Evolutionary conservation across 2,113 vertebrate species (phyloP), one percentile per base, ranked within the genome.

Genomic region (Pyrgilauda ruficollis): DNA sequence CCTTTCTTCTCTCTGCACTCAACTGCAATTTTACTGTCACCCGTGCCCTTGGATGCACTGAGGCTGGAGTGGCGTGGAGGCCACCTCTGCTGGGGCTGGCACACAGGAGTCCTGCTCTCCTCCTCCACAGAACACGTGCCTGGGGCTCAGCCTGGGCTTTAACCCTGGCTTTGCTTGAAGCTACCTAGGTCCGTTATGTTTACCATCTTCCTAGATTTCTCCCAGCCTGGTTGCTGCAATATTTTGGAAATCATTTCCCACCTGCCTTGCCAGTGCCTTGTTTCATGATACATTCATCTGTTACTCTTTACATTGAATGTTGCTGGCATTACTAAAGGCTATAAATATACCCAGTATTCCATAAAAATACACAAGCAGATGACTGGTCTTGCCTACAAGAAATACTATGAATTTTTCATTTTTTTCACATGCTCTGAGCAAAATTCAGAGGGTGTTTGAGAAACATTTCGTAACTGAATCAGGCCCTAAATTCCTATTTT

Each of bases 401-500:
- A 90, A 93, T 74, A 78, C 64, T 74, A 96, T 96, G 94, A 91
- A 96, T 91, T 94, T 95, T 91, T 90, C 78, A 72, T 93, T 94
- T 94, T 69, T 77, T 89, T 87, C 93, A 95, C 53, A 89, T 55
- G 52, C 84, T 95, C 89, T 55, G 58, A 76, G 89, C 69, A 89
- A 90, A 79, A 93, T 90, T 76, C 90, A 93, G 83, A 77, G 77
- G n/a, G 62, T 91, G 83, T 80, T 93, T 47, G 22, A 92, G 90
- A 80, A 95, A 91, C 30, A 37, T 72, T 67, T 87, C 41, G 7
- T 53, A 84, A 88, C 31, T 1, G 4, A 86, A 75, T 72, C 0
- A 0, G 17, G 90, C 81, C 86, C 92, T 91, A 95, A 91, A 91
- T 91, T 96, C 77, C 28, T 16, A 76, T 91, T 62, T 90, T 75